These are phyloP conservation scores for Seriola aureovittata DNA, from an alignment of 2,113 vertebrate genomes.

Conservation along the genomic window DNA sequence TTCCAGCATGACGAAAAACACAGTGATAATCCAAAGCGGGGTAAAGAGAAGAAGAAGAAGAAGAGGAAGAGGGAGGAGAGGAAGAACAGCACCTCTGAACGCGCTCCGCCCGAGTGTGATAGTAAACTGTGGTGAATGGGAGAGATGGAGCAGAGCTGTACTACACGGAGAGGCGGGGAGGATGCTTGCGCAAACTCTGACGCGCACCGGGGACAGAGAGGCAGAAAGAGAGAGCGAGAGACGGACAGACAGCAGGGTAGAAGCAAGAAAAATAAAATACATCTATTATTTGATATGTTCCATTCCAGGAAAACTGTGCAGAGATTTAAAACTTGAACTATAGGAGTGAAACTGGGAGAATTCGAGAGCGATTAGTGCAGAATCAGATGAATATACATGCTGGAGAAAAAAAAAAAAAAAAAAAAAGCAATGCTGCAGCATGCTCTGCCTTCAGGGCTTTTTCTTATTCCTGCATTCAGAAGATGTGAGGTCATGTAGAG, in stretches of 20 bases:
- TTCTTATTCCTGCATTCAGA: background rate
- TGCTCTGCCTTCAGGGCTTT: background rate
- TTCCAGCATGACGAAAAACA: slow-evolving; percentile 83
- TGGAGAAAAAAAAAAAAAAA: background rate
- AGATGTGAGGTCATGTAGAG: too few relatives aligned
- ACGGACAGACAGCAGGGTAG: background rate
- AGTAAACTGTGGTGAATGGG: slow-evolving; percentile 79
- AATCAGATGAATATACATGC: slow-evolving; percentile 3
- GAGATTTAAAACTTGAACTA: background rate
- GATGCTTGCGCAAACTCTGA: slow-evolving; percentile 80
- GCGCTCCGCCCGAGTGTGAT: slow-evolving; percentile 59
- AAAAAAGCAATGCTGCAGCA: background rate
- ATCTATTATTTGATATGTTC: slow-evolving; percentile 11
- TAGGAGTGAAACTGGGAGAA: background rate
- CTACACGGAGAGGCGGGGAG: slow-evolving; percentile 65
- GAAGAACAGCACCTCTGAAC: slow-evolving; percentile 53
- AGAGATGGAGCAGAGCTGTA: slow-evolving; percentile 62
- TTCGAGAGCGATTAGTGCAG: too few relatives aligned
- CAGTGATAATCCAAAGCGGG: slow-evolving; percentile 80
- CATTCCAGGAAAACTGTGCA: background rate
- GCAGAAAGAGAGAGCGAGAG: background rate
- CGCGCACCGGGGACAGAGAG: slow-evolving; percentile 58
- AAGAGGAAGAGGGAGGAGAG: background rate
- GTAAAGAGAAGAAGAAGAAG: slow-evolving; percentile 11
- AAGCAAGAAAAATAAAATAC: background rate